Conservation (phyloP, 1,140 invertebrate species). For the Drosophila saltans region DNA sequence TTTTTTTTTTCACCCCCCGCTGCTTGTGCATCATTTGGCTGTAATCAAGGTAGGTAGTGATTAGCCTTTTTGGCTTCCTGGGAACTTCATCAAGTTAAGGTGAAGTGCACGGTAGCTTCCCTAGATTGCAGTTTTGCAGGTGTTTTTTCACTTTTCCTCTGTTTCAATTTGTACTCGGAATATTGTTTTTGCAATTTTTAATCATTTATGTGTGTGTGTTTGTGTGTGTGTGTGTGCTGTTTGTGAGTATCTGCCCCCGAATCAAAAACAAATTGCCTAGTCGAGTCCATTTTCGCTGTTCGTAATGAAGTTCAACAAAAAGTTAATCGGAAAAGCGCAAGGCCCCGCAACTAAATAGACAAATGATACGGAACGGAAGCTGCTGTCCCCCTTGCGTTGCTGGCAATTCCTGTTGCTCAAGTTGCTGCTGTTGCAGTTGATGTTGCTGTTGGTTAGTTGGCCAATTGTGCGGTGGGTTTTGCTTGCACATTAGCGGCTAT, state of each 20-base stretch:
- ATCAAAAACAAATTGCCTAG: constrained; percentile 64
- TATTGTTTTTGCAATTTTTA: constrained; percentile 76
- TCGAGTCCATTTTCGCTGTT: constrained; percentile 69
- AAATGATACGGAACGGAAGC: constrained; percentile 82
- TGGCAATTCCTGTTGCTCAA: constrained; percentile 4
- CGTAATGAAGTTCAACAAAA: constrained; percentile 81
- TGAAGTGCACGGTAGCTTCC: constrained; percentile 37
- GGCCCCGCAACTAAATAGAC: constrained; percentile 80
- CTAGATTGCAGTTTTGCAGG: constrained; percentile 55
- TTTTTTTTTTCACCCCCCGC: not conserved
- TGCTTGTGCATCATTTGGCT: constrained; percentile 20
- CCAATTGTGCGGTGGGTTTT: constrained; percentile 74
- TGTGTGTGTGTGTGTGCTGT: constrained; percentile 35
- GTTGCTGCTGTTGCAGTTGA: too few species aligned
- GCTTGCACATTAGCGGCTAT: constrained; percentile 82
- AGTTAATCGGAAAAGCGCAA: constrained; percentile 78
- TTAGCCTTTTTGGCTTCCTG: constrained; percentile 38
- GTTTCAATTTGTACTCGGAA: constrained; percentile 67
- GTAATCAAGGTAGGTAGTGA: constrained; percentile 2
- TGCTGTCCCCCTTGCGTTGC: constrained; percentile 24
- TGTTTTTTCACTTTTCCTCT: constrained; percentile 40
- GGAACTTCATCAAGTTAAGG: constrained; percentile 46
- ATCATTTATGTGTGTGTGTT: constrained; percentile 56
- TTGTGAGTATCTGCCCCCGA: constrained; percentile 53
- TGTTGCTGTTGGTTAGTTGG: constrained; percentile 31